Conservation (phyloP, 2,113 vertebrate genomes). For the Amia ocellicauda region DNA sequence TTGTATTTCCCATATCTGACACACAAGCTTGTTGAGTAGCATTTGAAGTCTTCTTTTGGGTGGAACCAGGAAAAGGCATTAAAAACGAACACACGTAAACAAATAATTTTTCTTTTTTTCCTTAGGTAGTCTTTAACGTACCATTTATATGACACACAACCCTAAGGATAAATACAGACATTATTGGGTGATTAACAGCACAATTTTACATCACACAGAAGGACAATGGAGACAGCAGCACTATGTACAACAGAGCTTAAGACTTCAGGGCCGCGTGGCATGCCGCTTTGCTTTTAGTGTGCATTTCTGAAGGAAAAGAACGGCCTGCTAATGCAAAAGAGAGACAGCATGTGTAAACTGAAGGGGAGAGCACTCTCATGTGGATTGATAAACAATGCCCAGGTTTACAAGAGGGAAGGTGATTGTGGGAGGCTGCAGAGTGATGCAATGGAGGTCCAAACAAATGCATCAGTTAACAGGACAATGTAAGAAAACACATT, state of each 20-base stretch:
- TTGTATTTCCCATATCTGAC: too few relatives aligned
- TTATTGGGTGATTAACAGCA: conserved; percentile 14
- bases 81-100: too few relatives aligned
- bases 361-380: conserved; percentile 12
- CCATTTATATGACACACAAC: conserved; percentile 34
- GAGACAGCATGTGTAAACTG: neutral
- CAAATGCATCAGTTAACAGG: too few relatives aligned
- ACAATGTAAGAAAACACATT: too few relatives aligned
- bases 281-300: too few relatives aligned
- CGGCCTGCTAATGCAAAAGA: conserved; percentile 17
- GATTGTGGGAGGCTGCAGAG: neutral
- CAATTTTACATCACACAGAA: conserved; percentile 30
- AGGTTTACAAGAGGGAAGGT: neutral
- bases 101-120: too few relatives aligned
- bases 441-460: neutral
- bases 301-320: too few relatives aligned
- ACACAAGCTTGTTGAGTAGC: too few relatives aligned
- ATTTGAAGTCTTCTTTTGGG: too few relatives aligned
- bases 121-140: conserved; percentile 14
- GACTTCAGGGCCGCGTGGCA: conserved; percentile 28
- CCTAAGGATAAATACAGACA: conserved; percentile 14
- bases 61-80: too few relatives aligned
- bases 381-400: conserved; percentile 13
- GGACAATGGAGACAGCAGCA: conserved; percentile 27
- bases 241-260: conserved; percentile 46